Percentiles rank a stretch among this genome's conserved stretches.
Conservation (phyloP, 2,797 vertebrate species). For the Danio kyathit region DNA sequence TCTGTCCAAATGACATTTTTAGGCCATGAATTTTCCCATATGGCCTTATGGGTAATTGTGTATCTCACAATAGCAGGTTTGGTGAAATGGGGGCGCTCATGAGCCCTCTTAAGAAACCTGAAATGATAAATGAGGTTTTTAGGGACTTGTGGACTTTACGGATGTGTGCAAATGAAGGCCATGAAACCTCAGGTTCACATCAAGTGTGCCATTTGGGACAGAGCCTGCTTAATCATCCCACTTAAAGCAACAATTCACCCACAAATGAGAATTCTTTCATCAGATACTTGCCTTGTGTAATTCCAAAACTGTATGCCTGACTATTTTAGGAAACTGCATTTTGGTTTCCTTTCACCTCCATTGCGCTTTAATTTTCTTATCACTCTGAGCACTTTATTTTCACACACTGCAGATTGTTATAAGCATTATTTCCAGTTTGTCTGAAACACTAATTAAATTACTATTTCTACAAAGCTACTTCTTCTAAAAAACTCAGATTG, state of each 20-base stretch:
- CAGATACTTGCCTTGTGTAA: too few species aligned
- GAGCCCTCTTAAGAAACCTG: background rate
- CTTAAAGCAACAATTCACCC: background rate
- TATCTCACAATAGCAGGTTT: background rate
- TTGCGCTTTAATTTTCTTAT: background rate
- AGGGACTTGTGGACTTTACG: background rate
- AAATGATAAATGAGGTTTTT: background rate
- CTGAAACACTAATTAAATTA: too few species aligned
- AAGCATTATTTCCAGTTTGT: too few species aligned
- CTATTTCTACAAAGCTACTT: too few species aligned
- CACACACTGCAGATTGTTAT: too few species aligned
- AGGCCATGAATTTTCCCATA: conserved; percentile 1
- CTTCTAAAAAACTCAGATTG: too few species aligned
- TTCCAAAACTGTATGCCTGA: background rate
- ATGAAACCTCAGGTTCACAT: background rate
- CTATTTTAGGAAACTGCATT: too few species aligned
- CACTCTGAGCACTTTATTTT: too few species aligned
- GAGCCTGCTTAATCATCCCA: background rate
- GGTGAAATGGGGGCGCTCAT: background rate
- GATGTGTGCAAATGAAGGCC: conserved; percentile 11
- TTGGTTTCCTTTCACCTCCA: background rate
- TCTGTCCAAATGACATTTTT: conserved; percentile 6
- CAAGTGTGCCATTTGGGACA: background rate
- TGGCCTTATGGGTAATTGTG: conserved; percentile 1
- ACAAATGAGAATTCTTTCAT: background rate